Evolutionary conservation across 1,140 invertebrate genomes (phyloP), one percentile per base, ranked within the genome.

Genomic region (Teleopsis dalmanni): DNA sequence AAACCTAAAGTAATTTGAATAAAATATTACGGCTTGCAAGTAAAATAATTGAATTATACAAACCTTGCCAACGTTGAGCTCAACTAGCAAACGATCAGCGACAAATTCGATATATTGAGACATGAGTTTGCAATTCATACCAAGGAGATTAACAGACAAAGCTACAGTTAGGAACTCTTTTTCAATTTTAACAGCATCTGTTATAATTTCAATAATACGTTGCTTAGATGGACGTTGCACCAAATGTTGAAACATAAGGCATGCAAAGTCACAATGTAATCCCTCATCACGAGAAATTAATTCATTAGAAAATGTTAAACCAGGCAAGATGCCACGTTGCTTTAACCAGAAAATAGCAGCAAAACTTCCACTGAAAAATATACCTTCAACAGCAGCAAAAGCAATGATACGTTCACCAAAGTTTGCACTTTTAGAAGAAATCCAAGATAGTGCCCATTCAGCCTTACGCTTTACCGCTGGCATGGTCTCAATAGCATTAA

Each of bases 281-380:
- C 96, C 97, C 84, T 99, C 96, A 76, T 99, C 96, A 54, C 97
- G 80, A 16, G 94, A 98, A 60, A 99, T 99, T 1, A 99, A 77
- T 73, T 99, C 97, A 76, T 99, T 99, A 59, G 93, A 97, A 73
- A 99, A 99, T 0, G 96, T 98, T 11, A 99, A 74, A 11, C 97
- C 97, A 27, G 96, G 96, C 96, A 99, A 98, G 0, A 98, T 75
- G 5, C 95, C 95, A 48, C 96, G 75, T 63, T 99, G 99, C 70
- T 99, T 99, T 7, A 99, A 69, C 97, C 97, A 99, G 71, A 99
- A 99, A 50, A 99, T 99, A 0, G 96, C 81, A n/a, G 96, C 96
- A 76, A 99, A 99, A 65, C 93, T 96, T 18, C 97, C 97, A 50
- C 89, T 93, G 68, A 95, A 95, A 74, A 99, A 99, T 47, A 99